These are phyloP conservation scores for Sebastes minor DNA, from an alignment of 2,797 vertebrate species.

Conservation along the genomic window DNA sequence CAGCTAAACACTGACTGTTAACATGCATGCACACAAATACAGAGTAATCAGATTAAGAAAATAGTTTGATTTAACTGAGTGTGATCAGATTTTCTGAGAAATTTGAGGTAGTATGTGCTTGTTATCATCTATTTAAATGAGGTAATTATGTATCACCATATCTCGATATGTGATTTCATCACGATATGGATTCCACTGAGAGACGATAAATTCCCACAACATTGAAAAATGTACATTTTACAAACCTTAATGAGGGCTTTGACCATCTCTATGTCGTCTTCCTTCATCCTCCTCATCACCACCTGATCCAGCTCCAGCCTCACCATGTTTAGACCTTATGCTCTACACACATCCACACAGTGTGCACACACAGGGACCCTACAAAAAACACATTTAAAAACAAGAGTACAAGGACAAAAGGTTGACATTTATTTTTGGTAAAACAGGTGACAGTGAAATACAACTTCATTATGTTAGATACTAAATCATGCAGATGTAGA, in stretches of 20 bases:
- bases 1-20: too few relatives aligned
- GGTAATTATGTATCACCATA: too few relatives aligned
- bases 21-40: too few relatives aligned
- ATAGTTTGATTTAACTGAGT: too few relatives aligned
- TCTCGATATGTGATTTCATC: too few relatives aligned
- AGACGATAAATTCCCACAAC: not conserved
- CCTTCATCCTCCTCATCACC: conserved; percentile 87
- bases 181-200: too few relatives aligned
- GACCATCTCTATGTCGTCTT: conserved; percentile 87
- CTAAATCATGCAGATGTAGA: not conserved
- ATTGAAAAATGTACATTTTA: not conserved
- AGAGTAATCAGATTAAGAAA: too few relatives aligned
- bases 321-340: conserved; percentile 73
- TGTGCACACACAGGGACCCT: conserved; percentile 14
- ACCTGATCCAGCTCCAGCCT: conserved; percentile 81
- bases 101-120: too few relatives aligned
- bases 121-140: too few relatives aligned
- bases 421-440: not conserved
- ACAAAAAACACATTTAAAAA: conserved; percentile 1
- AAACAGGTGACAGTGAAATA: not conserved
- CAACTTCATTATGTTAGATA: not conserved
- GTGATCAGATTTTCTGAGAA: too few relatives aligned
- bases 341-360: conserved; percentile 33
- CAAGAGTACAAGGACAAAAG: not conserved
- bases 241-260: conserved; percentile 90